Evolutionary conservation across 2,797 vertebrate species (phyloP).

Genomic region (Sciurus carolinensis): DNA sequence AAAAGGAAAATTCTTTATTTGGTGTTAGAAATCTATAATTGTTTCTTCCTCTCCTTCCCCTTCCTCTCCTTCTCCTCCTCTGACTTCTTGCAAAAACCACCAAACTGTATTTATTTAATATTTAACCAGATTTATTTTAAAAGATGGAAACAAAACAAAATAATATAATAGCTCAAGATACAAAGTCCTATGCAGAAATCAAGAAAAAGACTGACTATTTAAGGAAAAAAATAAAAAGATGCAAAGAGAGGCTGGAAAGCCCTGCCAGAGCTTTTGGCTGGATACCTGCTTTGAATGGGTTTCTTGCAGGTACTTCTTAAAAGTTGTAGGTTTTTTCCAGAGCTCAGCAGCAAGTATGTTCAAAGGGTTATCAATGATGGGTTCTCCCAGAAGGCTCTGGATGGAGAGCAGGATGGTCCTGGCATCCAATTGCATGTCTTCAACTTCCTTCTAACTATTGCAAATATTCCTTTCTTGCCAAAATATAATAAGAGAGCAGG

Average conservation of each 20-base stretch:
- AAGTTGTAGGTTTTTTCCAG: conserved; percentile 96
- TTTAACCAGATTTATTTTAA: conserved; percentile 87
- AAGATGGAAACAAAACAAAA: conserved; percentile 78
- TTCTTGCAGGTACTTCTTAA: conserved; percentile 93
- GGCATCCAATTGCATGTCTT: conserved; percentile 91
- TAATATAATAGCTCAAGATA: conserved; percentile 83
- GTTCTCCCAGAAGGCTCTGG: conserved; percentile 87
- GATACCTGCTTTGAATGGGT: conserved; percentile 90
- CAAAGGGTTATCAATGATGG: conserved; percentile 96
- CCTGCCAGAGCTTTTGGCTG: conserved; percentile 90
- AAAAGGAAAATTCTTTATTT: background rate
- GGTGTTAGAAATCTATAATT: background rate
- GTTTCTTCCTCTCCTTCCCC: too few species aligned
- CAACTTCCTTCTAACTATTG: background rate
- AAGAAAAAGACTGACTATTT: conserved; percentile 5
- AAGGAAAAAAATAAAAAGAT: background rate
- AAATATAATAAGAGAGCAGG: background rate
- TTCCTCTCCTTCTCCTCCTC: too few species aligned
- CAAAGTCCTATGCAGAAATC: conserved; percentile 73
- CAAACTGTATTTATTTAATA: conserved; percentile 90
- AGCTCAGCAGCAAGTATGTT: conserved; percentile 94
- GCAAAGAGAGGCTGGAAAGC: background rate
- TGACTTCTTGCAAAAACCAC: conserved; percentile 62
- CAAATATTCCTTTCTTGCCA: background rate
- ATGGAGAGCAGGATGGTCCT: conserved; percentile 84